Evolutionary conservation across 2,888 invertebrate species (phyloP), one percentile per base, ranked within the genome.

Genomic region (Aelia acuminata): DNA sequence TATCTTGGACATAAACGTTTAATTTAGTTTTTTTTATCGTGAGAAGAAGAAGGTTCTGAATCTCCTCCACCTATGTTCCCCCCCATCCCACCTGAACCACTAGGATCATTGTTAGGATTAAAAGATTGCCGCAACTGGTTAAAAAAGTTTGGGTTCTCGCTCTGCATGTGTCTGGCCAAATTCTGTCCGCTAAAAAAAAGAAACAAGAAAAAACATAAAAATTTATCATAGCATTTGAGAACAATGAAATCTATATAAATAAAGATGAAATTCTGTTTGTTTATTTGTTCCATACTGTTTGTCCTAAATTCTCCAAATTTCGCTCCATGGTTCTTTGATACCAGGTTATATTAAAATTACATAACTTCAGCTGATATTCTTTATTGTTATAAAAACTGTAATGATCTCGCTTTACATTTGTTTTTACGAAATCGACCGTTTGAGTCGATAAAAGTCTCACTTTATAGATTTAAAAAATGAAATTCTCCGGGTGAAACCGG

Each of bases 181-280:
- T 84, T 53, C 57, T 89, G 89, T n/a, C 89, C 89, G 39, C 89
- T 89, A 86, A n/a, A 80, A 85, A 53, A 89, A 87, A 84, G 53
- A 88, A 13, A 88, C 43, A 43, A 43, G 43, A 53, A 75, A 88
- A 85, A 3, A 80, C 39, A 80, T 43, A 11, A 31, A 63, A 63
- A 63, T 15, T 63, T 22, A 57, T 39, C 35, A 31, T 2, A 85
- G 20, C 43, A 50, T 85, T 8, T 31, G 13, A 48, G 31, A 48
- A 85, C 31, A 35, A 26, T 50, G 13, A 10, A 39, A 15, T 43
- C n/a, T n/a, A n/a, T n/a, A n/a, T n/a, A n/a, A n/a, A n/a, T n/a
- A n/a, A n/a, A n/a, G n/a, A n/a, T n/a, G n/a, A n/a, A n/a, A n/a
- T n/a, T n/a, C n/a, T n/a, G n/a, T n/a, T n/a, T n/a, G n/a, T n/a